Evolutionary conservation across 64 coral and sea anemone species (phyloP), one percentile per base, ranked within the genome.

Genomic region (Montipora capricornis): DNA sequence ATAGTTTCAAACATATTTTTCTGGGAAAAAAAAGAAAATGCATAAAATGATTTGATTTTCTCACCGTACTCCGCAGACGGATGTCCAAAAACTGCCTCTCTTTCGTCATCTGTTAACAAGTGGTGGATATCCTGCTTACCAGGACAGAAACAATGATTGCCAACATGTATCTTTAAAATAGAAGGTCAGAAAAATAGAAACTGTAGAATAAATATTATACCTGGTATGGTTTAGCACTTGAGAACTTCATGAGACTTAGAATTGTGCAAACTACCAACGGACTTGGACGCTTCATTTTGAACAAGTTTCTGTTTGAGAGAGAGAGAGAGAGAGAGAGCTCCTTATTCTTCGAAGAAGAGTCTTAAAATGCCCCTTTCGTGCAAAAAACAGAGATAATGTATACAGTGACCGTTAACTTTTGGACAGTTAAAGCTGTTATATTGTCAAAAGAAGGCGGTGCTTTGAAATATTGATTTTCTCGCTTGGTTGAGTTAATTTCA

Each of bases 71-170:
- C 82, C 68, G n/a, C 62, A 86, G 71, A 73, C 71, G 47, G 82
- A 19, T 86, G 82, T 69, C 82, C 82, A 71, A 86, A 86, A 71
- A 86, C 73, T 37, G 10, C 17, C 19, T 86, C 82, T 71, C 82
- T 86, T 37, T 86, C 82, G 44, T 86, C 66, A 45, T 86, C 46
- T 0, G 82, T 71, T 67, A 86, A 50, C 44, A 85, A 71, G 66
- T 86, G 64, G 19, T 86, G 66, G 66, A 86, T 85, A 48, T 71
- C 82, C 82, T 85, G 59, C 3, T 24, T 26, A 1, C 45, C 0
- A 47, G 26, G 44, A 76, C 19, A 71, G 17, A 24, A 20, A 71
- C 37, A 60, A 55, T 1, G 1, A 55, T 5, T 55, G 17, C 17
- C 0, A 60, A 19, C 19, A 3, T 57, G 52, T 17, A 44, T 46